Base-by-base conservation (phyloP, 1,140 invertebrate species). In the Eubasilissa regina region DNA sequence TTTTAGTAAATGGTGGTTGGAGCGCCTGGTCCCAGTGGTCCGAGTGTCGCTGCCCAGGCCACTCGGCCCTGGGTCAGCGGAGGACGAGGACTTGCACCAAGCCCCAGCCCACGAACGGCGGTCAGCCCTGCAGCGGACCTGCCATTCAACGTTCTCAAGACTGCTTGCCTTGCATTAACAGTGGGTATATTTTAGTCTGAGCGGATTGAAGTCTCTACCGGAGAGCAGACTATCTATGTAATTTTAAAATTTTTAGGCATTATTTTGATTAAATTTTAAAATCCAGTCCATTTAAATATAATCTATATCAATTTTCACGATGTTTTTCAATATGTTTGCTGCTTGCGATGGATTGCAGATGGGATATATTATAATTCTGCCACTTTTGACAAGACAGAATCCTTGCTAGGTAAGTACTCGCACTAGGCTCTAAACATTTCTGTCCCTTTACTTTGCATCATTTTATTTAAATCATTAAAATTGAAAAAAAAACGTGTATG, bases 1-100 rank as follows among this genome's bases (percentile, higher is more conserved):
- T 56, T 74, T 74, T 90, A 99, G 98, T 95, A 77, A 97, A 97
- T 89, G 97, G 97, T 79, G 96, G 92, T 79, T 97, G 96, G 96
- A 95, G 95, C 68, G 87, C 93, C 17, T 98, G 97, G 97, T 95
- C 95, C 3, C 89, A 93, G 0, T 98, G 96, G 97, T 93, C 93
- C 0, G 95, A 96, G 68, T 98, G 97, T 88, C 92, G 94, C 82
- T 93, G 92, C 86, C 89, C 90, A 70, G 92, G 92, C 0, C 89
- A 91, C 17, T 86, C 88, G 15, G 87, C 89, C 11, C 93, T 93
- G 74, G 93, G 94, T 55, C 94, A 96, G 85, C 95, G 95, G 84
- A 90, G 95, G 56, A 95, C 94, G 58, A 91, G 97, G 66, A 93
- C 93, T 25, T 98, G 97, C 88, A 96, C 93, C 68, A 96, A 95